phyloP scores from a whole-genome alignment of 1,140 invertebrate species.

The Halictus rubicundus region DNA sequence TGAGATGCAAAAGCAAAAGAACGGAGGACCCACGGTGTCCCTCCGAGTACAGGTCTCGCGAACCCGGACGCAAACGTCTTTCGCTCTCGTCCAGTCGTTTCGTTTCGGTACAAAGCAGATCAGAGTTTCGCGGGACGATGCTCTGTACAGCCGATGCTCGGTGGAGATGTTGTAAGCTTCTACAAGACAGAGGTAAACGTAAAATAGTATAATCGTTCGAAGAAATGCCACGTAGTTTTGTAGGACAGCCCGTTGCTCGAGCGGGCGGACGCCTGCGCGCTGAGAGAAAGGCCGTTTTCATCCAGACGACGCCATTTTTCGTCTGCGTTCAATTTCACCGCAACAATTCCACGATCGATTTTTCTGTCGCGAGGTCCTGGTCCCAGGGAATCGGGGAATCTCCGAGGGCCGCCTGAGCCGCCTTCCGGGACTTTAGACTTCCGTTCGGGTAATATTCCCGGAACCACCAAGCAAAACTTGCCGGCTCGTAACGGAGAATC shows the following conservation, averaged over 20 bases:
- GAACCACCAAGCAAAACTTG: neutral
- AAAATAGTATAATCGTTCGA: neutral
- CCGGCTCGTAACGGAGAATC: neutral
- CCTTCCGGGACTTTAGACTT: neutral
- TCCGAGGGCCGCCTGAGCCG: neutral
- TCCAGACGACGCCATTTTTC: neutral
- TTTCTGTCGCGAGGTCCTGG: neutral
- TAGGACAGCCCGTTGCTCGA: neutral
- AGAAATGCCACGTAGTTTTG: conserved; percentile 33
- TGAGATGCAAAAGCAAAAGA: neutral
- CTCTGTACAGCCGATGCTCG: conserved; percentile 55
- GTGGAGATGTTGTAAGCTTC: conserved; percentile 57
- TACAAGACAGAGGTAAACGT: neutral
- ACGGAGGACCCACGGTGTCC: neutral
- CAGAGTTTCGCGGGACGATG: conserved; percentile 59
- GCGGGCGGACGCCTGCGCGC: conserved; percentile 17
- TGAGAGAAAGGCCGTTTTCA: conserved; percentile 17
- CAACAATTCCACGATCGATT: neutral
- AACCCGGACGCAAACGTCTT: neutral
- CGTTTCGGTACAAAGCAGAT: conserved; percentile 50
- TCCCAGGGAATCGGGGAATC: neutral
- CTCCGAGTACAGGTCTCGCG: neutral
- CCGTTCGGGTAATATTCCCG: neutral
- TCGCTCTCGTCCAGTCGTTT: neutral
- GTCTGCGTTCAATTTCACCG: conserved; percentile 1